phyloP scores from a whole-genome alignment of 2,797 vertebrate genomes.

The Gorsachius magnificus region DNA sequence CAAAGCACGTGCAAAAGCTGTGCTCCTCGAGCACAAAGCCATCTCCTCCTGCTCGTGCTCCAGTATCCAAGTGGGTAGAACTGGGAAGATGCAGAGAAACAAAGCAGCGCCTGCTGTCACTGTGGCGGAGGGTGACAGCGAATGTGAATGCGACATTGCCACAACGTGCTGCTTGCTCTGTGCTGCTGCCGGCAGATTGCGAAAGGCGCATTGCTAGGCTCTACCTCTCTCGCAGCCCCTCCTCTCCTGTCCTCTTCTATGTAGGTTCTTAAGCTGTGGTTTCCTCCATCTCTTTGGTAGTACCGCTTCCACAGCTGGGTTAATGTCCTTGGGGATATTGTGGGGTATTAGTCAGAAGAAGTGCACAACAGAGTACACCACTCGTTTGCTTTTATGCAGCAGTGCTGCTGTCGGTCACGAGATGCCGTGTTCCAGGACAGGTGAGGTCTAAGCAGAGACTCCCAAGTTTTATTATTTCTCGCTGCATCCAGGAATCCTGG shows the following conservation, averaged over 20 bases:
- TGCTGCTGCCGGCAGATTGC: background rate
- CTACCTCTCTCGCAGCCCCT: background rate
- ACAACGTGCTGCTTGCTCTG: background rate
- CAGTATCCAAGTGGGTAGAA: background rate
- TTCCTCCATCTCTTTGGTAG: background rate
- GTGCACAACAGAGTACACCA: fast-evolving
- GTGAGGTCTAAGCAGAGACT: background rate
- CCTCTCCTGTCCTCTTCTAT: background rate
- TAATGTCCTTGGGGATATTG: fast-evolving
- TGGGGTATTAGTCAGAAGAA: background rate
- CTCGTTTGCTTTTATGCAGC: background rate
- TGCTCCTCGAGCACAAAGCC: background rate
- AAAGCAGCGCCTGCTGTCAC: background rate
- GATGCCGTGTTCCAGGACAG: background rate
- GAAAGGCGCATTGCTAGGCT: background rate
- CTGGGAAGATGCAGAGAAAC: background rate
- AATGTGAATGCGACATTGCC: fast-evolving
- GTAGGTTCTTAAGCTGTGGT: background rate
- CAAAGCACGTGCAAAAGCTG: background rate
- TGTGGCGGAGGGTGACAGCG: fast-evolving
- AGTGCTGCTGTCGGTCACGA: background rate
- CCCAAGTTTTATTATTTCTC: background rate
- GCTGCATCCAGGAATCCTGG: background rate
- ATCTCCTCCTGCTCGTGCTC: background rate
- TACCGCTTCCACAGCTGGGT: background rate